Conservation (phyloP, 2,797 vertebrate species). For the Chloroceryle inda region DNA sequence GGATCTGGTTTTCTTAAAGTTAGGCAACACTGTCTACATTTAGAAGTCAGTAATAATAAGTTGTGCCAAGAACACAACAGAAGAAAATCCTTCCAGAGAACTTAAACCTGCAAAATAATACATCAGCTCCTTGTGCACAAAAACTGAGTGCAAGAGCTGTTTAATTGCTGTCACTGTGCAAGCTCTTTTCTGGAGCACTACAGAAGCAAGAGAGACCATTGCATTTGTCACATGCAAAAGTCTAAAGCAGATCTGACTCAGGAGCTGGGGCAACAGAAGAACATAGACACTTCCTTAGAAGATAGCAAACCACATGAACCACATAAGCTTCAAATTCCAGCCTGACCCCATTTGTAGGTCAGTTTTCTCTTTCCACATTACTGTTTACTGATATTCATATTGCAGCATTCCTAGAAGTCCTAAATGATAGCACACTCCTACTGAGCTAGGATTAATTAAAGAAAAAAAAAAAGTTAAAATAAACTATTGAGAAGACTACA, state of each 20-base stretch:
- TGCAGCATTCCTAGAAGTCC: constrained; percentile 8
- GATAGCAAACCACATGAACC: constrained; percentile 18
- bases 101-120: background rate
- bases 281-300: background rate
- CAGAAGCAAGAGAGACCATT: background rate
- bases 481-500: background rate
- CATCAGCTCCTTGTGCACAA: background rate
- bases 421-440: background rate
- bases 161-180: background rate
- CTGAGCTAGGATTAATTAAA: background rate
- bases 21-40: background rate
- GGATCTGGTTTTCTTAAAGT: background rate
- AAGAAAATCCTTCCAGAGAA: background rate
- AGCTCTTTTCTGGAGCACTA: background rate
- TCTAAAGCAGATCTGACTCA: background rate
- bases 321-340: background rate
- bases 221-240: background rate
- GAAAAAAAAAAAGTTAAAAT: background rate
- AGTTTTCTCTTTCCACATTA: background rate
- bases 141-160: background rate
- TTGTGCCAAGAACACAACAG: background rate
- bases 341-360: background rate
- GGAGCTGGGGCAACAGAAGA: background rate
- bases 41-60: background rate
- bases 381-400: background rate